Conservation (phyloP, 2,113 vertebrate species). For the Gobio gobio region DNA sequence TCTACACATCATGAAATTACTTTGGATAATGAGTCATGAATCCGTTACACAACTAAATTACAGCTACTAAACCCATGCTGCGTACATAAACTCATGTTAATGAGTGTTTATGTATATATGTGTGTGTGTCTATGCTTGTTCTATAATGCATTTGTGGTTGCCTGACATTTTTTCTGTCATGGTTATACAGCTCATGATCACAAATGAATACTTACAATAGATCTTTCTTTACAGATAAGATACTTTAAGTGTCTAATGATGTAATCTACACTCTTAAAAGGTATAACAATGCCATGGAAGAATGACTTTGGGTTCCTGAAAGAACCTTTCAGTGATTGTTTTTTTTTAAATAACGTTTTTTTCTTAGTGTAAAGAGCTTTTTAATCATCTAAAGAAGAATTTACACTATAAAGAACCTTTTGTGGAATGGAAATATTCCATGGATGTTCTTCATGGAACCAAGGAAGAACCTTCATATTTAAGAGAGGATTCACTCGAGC, state of each 20-base stretch:
- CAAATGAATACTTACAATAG: constrained; percentile 1
- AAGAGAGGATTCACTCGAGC: not conserved
- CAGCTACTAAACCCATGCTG: not conserved
- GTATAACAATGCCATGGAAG: not conserved
- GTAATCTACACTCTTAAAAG: not conserved
- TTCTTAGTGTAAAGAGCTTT: no score
- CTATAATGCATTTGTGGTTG: constrained; percentile 31
- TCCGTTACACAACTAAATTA: not conserved
- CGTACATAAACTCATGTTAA: not conserved
- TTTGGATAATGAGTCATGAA: not conserved
- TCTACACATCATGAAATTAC: not conserved
- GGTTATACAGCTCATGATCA: constrained; percentile 1
- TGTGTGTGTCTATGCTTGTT: constrained; percentile 13
- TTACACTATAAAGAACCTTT: no score
- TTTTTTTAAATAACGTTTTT: no score
- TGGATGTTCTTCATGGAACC: no score
- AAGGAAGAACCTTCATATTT: no score
- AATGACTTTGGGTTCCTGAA: not conserved
- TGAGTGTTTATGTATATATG: not conserved
- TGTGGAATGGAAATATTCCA: no score
- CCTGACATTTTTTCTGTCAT: constrained; percentile 7
- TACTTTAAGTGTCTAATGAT: not conserved
- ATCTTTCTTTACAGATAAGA: not conserved
- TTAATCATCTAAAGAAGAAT: no score
- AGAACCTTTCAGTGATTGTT: no score